Conservation (phyloP, 23 tunicate genomes). For the Clavelina lepadiformis region DNA sequence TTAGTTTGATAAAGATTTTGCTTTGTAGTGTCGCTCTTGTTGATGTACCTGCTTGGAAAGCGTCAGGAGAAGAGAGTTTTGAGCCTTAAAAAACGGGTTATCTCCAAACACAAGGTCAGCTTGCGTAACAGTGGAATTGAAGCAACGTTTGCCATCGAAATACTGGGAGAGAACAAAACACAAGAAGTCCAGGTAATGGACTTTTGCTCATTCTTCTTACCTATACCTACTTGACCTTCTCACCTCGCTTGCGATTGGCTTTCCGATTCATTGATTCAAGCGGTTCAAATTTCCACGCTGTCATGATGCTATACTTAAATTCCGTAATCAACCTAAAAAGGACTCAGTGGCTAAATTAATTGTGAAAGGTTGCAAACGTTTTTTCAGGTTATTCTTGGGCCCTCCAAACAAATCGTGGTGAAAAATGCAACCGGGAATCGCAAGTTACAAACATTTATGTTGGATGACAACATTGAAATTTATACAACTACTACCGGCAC, state of each 20-base stretch:
- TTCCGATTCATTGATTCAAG: too few species aligned
- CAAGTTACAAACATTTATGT: conserved; percentile 11
- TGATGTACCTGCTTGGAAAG: conserved; percentile 30
- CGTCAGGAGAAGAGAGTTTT: not conserved
- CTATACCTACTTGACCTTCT: too few species aligned
- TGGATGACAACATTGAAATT: conserved; percentile 9
- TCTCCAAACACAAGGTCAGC: not conserved
- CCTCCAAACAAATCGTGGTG: conserved; percentile 9
- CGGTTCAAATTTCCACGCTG: too few species aligned
- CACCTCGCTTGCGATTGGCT: too few species aligned
- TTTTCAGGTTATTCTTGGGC: too few species aligned
- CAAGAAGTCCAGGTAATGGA: conserved; percentile 44
- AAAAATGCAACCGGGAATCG: conserved; percentile 49
- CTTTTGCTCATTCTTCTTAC: too few species aligned
- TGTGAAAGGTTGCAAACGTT: too few species aligned
- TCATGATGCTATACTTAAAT: too few species aligned
- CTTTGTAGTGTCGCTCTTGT: conserved; percentile 10
- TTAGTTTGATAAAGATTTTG: too few species aligned
- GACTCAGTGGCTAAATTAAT: too few species aligned
- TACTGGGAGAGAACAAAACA: conserved; percentile 28
- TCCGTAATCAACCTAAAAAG: too few species aligned
- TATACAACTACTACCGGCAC: not conserved
- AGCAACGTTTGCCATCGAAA: conserved; percentile 22
- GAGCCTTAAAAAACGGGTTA: not conserved
- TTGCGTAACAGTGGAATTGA: not conserved